These are phyloP conservation scores for Euphydryas editha DNA, from an alignment of 2,888 invertebrate genomes.

Conservation along the genomic window DNA sequence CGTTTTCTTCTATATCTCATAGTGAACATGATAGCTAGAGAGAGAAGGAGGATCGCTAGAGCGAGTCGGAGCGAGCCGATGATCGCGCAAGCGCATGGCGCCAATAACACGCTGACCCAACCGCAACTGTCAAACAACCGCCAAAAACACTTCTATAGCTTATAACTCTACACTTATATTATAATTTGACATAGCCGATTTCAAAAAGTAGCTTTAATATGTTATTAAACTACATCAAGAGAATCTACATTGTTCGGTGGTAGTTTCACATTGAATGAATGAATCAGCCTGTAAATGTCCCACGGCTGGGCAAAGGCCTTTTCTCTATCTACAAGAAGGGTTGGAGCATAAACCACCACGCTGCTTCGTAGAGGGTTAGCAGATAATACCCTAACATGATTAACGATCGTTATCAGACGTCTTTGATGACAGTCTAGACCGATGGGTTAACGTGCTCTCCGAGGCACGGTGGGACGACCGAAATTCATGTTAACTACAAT, in stretches of 20 bases:
- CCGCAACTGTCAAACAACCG: constrained; percentile 55
- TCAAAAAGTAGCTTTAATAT: neutral
- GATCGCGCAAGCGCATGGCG: constrained; percentile 65
- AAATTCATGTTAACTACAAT: too few relatives aligned
- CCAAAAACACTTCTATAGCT: neutral
- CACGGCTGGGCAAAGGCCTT: too few relatives aligned
- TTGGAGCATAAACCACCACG: neutral
- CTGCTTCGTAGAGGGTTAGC: neutral
- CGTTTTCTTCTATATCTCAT: constrained; percentile 43
- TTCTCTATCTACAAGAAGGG: too few relatives aligned
- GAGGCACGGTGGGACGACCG: too few relatives aligned
- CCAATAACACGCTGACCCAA: constrained; percentile 60
- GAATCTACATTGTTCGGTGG: neutral
- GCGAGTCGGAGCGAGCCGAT: constrained; percentile 71
- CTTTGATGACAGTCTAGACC: too few relatives aligned
- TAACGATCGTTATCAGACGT: too few relatives aligned
- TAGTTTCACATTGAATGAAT: too few relatives aligned
- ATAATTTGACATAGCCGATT: neutral
- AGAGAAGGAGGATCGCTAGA: constrained; percentile 67
- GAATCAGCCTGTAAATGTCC: too few relatives aligned
- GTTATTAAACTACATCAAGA: neutral
- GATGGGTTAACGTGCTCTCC: too few relatives aligned
- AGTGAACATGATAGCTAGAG: constrained; percentile 62
- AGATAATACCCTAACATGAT: too few relatives aligned
- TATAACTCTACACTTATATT: neutral